Conservation (phyloP, 2,113 vertebrate genomes). For the Nesoenas mayeri region DNA sequence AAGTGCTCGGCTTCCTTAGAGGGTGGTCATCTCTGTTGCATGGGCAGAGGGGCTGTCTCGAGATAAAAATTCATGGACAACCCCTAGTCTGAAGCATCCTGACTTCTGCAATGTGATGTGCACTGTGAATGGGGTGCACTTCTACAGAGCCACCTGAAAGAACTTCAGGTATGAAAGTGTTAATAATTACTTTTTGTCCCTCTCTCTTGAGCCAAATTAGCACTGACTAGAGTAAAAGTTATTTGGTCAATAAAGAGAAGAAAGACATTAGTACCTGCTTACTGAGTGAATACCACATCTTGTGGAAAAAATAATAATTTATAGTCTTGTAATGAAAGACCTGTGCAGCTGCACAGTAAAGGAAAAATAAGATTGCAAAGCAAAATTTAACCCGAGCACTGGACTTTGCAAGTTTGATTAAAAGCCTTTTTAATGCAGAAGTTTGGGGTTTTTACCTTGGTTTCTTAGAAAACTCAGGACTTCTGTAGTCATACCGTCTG, state of each 20-base stretch:
- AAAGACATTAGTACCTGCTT: background rate
- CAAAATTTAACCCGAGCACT: background rate
- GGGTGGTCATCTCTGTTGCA: background rate
- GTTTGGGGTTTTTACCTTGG: background rate
- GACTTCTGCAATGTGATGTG: background rate
- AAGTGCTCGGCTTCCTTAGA: background rate
- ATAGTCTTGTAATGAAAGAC: background rate
- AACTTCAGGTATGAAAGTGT: background rate
- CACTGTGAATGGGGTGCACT: fast-evolving
- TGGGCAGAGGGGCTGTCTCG: background rate
- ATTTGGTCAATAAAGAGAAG: background rate
- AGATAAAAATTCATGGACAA: background rate
- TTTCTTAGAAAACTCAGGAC: background rate
- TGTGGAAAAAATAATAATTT: background rate
- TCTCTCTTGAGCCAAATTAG: background rate
- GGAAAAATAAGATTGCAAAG: background rate
- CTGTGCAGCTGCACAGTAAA: background rate
- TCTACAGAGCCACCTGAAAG: background rate
- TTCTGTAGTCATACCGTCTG: background rate
- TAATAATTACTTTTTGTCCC: background rate
- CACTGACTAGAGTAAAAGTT: background rate
- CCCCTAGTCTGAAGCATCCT: background rate
- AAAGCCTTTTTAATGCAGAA: background rate
- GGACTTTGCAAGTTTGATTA: background rate
- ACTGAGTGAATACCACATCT: background rate